Evolutionary conservation across 2,797 vertebrate genomes (phyloP).

Genomic region (Channallabes apus): DNA sequence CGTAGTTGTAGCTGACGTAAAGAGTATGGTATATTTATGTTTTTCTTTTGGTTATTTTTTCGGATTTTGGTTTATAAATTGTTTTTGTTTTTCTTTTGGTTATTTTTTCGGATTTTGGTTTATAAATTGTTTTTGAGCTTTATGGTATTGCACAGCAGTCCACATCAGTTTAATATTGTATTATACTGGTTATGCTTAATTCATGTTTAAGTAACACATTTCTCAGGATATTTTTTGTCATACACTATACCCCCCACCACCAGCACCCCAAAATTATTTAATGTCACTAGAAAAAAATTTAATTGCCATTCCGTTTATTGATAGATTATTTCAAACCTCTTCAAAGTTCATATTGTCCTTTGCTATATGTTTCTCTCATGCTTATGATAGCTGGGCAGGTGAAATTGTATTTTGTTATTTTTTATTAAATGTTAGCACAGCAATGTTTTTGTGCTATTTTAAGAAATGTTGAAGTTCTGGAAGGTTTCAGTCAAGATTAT

Average conservation of each 20-base stretch:
- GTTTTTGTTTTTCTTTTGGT: background rate
- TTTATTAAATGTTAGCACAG: background rate
- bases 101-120: background rate
- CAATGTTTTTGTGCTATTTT: background rate
- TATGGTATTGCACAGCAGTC: background rate
- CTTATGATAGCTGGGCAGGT: background rate
- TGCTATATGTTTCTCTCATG: background rate
- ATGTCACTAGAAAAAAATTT: background rate
- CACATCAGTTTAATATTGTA: constrained; percentile 3
- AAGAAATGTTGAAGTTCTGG: background rate
- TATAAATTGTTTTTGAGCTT: background rate
- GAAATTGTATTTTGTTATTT: background rate
- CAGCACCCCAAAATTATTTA: background rate
- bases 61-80: background rate
- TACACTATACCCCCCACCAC: background rate
- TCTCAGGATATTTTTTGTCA: background rate
- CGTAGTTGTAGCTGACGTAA: background rate
- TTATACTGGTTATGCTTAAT: background rate
- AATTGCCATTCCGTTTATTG: background rate
- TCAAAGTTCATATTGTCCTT: background rate
- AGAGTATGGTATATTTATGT: background rate
- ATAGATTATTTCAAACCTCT: background rate
- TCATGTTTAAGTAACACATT: background rate
- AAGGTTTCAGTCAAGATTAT: background rate
- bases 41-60: background rate